Evolutionary conservation across 2,888 invertebrate species (phyloP).

Genomic region (Caenorhabditis doughertyi): DNA sequence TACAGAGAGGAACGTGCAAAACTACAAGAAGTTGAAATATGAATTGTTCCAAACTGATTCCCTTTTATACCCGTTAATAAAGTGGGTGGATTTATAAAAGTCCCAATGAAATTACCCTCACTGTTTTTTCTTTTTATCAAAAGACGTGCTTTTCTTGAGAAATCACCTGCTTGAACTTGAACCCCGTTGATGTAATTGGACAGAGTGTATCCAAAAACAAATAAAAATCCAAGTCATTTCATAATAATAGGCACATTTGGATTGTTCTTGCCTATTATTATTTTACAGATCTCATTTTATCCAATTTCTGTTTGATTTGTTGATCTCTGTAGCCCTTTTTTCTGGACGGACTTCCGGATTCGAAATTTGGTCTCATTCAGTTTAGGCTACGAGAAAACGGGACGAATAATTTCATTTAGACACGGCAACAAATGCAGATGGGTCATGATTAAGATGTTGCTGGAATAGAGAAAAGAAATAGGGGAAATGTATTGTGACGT

Average conservation of each 20-base stretch:
- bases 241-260: background rate
- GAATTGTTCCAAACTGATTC: background rate
- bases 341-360: constrained; percentile 8
- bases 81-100: constrained; percentile 10
- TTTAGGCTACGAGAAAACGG: background rate
- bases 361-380: constrained; percentile 10
- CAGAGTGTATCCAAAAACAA: background rate
- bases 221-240: background rate
- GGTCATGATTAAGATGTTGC: constrained; percentile 41
- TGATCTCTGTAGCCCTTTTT: constrained; percentile 3
- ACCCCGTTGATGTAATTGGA: too few relatives aligned
- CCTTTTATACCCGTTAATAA: background rate
- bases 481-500: constrained; percentile 30
- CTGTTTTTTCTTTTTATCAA: background rate
- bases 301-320: constrained; percentile 5
- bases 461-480: background rate
- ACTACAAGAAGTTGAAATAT: background rate
- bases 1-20: background rate
- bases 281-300: constrained; percentile 4
- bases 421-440: constrained; percentile 23
- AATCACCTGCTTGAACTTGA: constrained; percentile 4
- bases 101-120: background rate
- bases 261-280: background rate
- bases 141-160: constrained; percentile 6
- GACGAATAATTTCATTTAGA: constrained; percentile 37